Base-by-base conservation (phyloP, 2,888 invertebrate genomes). In the Agrotis ipsilon region DNA sequence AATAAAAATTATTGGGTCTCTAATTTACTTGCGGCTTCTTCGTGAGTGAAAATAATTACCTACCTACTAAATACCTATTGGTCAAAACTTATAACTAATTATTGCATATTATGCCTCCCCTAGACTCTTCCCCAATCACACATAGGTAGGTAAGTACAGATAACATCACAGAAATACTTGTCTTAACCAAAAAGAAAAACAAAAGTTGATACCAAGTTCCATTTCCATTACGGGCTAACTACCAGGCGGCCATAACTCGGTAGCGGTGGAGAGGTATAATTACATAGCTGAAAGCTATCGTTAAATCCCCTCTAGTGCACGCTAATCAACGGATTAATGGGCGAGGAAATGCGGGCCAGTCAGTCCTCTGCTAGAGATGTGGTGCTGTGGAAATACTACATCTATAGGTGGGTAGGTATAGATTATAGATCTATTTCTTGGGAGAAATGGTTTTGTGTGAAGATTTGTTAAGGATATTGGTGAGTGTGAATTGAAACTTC, bases 291-390 rank as follows among this genome's bases (percentile, higher is more conserved):
- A 89, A 89, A 92, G 92, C 90, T 90, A 92, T 91, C 93, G 92
- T 94, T 92, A 94, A 93, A 90, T 86, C 83, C 88, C 88, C 87
- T 87, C 81, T 87, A 89, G 91, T 89, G 90, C 87, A 88, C 88
- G 82, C 92, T 94, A 94, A 94, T 93, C 92, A 93, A 93, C 89
- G 87, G 86, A 85, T 88, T 92, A 90, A 92, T 90, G 91, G 90
- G 83, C 78, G 88, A 86, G 88, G 87, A 85, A 86, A 88, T 89
- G 86, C 88, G 86, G 87, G 85, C 73, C 68, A 68, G 62, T 78
- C 68, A 68, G 62, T 78, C 69, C 60, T 82, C 79, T 64, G 48
- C 52, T 61, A 54, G 67, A 62, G 83, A 79, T 72, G 65, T 75
- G 64, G 67, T 62, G 61, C 68, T 68, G 67, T 54, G 18, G 46